Percentiles rank a stretch among this genome's conserved stretches.
Conservation (phyloP, 1,140 invertebrate species). For the Pseudomyrmex sp. region DNA sequence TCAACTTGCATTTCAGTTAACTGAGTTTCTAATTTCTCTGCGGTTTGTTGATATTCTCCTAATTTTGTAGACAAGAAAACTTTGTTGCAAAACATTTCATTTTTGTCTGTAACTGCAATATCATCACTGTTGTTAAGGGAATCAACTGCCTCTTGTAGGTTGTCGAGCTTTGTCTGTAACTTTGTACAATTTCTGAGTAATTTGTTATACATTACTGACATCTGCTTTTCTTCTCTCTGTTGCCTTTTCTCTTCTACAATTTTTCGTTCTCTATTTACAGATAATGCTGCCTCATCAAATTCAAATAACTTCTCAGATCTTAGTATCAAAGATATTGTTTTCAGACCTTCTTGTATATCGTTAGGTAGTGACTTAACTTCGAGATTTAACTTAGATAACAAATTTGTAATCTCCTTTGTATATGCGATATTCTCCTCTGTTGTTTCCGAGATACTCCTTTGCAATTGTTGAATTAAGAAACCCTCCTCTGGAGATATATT, state of each 20-base stretch:
- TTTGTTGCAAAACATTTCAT: constrained; percentile 67
- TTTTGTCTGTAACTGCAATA: constrained; percentile 65
- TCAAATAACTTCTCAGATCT: constrained; percentile 73
- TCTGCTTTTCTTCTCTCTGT: constrained; percentile 71
- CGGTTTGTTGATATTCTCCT: constrained; percentile 74
- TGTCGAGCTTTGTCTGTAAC: constrained; percentile 72
- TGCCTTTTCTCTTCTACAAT: constrained; percentile 70
- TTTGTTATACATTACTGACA: constrained; percentile 73
- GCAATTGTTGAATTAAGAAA: constrained; percentile 55
- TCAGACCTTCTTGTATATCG: constrained; percentile 73
- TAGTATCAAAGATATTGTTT: constrained; percentile 72
- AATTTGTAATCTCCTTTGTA: constrained; percentile 70
- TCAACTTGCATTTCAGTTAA: constrained; percentile 72
- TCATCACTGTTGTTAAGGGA: constrained; percentile 65
- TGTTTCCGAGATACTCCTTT: constrained; percentile 74
- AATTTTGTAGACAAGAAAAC: constrained; percentile 74
- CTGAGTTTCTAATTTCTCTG: constrained; percentile 70
- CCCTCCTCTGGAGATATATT: constrained; percentile 16
- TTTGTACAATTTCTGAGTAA: constrained; percentile 70
- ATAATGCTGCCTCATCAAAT: constrained; percentile 71
- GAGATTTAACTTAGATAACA: constrained; percentile 71
- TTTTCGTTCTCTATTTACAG: constrained; percentile 70
- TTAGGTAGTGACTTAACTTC: constrained; percentile 72
- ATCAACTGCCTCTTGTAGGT: constrained; percentile 68
- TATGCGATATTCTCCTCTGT: constrained; percentile 74